Percentiles rank a stretch among this genome's conserved stretches.
Conservation (phyloP, 2,888 invertebrate species). For the Tachina fera region DNA sequence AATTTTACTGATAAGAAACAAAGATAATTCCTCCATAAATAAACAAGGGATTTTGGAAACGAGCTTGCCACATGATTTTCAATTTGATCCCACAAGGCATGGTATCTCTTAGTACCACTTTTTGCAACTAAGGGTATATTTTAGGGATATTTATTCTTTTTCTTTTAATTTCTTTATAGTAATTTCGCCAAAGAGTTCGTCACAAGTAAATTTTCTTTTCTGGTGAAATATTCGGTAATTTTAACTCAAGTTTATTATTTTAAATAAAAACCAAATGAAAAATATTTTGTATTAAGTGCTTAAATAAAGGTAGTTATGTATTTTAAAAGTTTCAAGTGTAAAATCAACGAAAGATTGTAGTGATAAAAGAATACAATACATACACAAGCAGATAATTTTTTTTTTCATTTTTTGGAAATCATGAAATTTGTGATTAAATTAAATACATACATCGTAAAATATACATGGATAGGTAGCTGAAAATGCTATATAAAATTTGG, state of each 20-base stretch:
- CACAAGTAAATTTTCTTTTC: conserved; percentile 48
- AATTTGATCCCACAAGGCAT: neutral
- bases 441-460: too few species aligned
- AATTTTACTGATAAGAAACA: conserved; percentile 51
- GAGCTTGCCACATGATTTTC: neutral
- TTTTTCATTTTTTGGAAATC: neutral
- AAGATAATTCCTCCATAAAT: conserved; percentile 31
- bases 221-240: conserved; percentile 45
- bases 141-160: neutral
- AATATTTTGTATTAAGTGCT: neutral
- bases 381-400: neutral
- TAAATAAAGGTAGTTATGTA: neutral
- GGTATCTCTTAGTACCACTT: neutral
- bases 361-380: neutral
- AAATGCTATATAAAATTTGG: neutral
- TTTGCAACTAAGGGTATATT: conserved; percentile 23
- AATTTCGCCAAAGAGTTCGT: conserved; percentile 43
- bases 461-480: neutral
- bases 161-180: neutral
- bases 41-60: conserved; percentile 12
- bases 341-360: neutral
- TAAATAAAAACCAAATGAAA: conserved; percentile 6
- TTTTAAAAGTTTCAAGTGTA: neutral
- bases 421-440: too few species aligned
- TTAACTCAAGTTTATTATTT: neutral